Conservation (phyloP, 2,888 invertebrate species). For the Lissocephala sabroskyi region DNA sequence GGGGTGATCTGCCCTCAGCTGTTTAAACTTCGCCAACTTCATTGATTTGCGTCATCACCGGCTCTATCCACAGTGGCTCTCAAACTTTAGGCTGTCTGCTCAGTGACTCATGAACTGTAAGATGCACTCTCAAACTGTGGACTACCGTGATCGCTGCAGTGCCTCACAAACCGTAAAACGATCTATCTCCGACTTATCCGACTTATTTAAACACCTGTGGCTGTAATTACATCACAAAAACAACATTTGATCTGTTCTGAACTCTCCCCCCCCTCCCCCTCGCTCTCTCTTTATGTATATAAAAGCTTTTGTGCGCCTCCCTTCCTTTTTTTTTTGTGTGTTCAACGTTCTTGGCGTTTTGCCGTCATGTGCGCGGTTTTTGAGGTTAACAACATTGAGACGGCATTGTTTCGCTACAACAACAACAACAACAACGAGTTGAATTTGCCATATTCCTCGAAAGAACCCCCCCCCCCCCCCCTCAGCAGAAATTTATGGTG, state of each 20-base stretch:
- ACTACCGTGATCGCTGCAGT: background rate
- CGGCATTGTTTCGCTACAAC: conserved; percentile 34
- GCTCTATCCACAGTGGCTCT: no score
- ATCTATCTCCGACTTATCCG: background rate
- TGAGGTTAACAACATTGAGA: conserved; percentile 66
- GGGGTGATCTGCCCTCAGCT: no score
- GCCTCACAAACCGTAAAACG: background rate
- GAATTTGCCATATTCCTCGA: conserved; percentile 42
- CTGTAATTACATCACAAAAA: background rate
- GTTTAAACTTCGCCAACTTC: no score
- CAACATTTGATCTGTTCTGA: background rate
- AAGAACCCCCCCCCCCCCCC: no score
- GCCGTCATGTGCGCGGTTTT: conserved; percentile 46
- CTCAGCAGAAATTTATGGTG: conserved; percentile 47
- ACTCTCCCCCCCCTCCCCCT: no score
- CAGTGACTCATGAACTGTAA: no score
- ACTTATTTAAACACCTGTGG: background rate
- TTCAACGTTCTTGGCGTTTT: conserved; percentile 49
- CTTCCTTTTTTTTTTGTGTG: conserved; percentile 16
- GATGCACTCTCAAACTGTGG: background rate
- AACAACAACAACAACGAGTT: conserved; percentile 23
- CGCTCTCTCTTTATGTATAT: no score
- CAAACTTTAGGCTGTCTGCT: no score
- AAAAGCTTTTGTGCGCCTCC: background rate
- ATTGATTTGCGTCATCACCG: no score